Percentiles rank a stretch among this genome's conserved stretches.
Conservation (phyloP, 92 coral and sea anemone genomes). For the Meandrina meandrites region DNA sequence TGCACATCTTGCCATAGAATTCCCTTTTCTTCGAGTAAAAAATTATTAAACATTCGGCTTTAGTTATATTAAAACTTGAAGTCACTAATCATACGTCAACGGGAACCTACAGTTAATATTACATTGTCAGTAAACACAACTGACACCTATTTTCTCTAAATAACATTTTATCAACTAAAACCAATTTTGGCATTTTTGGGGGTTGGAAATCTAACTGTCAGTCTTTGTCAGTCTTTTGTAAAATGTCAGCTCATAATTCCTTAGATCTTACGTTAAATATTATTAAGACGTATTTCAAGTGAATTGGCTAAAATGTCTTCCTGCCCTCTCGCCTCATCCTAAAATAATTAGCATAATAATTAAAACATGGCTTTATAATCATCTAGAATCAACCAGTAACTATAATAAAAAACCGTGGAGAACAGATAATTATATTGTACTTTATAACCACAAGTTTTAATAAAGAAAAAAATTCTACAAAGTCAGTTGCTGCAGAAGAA, state of each 20-base stretch:
- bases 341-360: conserved; percentile 6
- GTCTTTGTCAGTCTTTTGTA: neutral
- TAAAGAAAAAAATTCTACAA: neutral
- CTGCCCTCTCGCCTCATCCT: neutral
- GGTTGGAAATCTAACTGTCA: neutral
- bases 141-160: neutral
- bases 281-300: too few relatives aligned
- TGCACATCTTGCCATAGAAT: neutral
- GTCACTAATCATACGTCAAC: neutral
- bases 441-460: neutral
- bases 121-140: conserved; percentile 1
- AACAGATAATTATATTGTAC: neutral
- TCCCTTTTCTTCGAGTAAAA: neutral
- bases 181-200: neutral
- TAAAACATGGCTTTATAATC: neutral
- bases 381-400: neutral
- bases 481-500: neutral
- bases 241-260: neutral
- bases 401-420: neutral
- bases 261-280: too few relatives aligned
- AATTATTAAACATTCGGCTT: neutral
- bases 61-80: too few relatives aligned
- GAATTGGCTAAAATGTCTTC: neutral
- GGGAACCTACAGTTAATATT: neutral
- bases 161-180: neutral